phyloP scores from a whole-genome alignment of 2,113 vertebrate genomes.

The Dromaius novaehollandiae region DNA sequence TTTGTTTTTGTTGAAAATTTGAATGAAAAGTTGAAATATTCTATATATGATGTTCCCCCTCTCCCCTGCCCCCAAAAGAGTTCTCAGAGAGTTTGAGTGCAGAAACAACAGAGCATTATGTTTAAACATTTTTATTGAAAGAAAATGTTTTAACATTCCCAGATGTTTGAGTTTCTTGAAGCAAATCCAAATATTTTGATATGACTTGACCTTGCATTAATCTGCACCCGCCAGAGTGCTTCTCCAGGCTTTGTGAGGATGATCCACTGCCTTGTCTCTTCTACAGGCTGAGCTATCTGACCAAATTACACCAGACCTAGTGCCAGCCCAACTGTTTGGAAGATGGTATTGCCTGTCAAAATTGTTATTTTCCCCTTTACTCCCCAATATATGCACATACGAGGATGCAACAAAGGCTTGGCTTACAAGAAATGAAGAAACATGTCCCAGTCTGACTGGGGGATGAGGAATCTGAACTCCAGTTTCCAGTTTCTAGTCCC shows the following conservation, averaged over 20 bases:
- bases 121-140: conserved; percentile 30
- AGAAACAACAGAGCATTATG: background rate
- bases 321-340: background rate
- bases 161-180: background rate
- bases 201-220: fast-evolving
- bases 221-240: background rate
- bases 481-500: background rate
- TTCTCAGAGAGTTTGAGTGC: background rate
- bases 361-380: background rate
- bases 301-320: background rate
- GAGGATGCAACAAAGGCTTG: fast-evolving
- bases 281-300: background rate
- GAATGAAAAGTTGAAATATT: background rate
- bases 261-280: background rate
- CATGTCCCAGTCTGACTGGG: background rate
- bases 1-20: background rate
- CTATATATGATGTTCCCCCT: background rate
- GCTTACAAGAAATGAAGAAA: background rate
- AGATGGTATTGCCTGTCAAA: background rate
- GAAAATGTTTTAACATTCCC: background rate
- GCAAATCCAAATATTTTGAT: background rate
- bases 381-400: fast-evolving
- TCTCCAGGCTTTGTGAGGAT: background rate
- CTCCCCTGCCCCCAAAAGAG: background rate
- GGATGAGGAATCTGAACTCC: background rate